These are phyloP conservation scores for Sitophilus oryzae DNA, from an alignment of 1,140 invertebrate species.

Conservation along the genomic window DNA sequence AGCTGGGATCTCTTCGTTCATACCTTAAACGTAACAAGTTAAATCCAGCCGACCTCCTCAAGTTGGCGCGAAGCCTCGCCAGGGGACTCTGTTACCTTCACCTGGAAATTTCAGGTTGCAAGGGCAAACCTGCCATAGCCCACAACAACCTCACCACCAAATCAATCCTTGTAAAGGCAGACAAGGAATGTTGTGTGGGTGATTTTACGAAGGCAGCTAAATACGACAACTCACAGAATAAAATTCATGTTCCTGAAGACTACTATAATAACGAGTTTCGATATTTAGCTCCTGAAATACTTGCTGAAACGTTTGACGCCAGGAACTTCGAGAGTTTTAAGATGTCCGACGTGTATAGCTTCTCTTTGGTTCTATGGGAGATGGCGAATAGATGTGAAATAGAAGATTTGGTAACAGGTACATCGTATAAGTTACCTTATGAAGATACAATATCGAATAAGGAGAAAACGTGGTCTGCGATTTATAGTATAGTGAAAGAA, in stretches of 20 bases:
- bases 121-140: slow-evolving; percentile 85
- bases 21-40: slow-evolving; percentile 71
- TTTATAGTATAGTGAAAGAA: slow-evolving; percentile 80
- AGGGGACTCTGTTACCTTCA: slow-evolving; percentile 82
- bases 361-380: slow-evolving; percentile 90
- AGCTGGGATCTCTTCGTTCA: slow-evolving; percentile 81
- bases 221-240: slow-evolving; percentile 71
- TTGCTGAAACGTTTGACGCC: slow-evolving; percentile 73
- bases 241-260: slow-evolving; percentile 75
- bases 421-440: slow-evolving; percentile 78
- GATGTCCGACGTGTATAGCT: slow-evolving; percentile 91
- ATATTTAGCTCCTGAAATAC: slow-evolving; percentile 89
- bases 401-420: slow-evolving; percentile 45
- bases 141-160: slow-evolving; percentile 94
- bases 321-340: slow-evolving; percentile 87
- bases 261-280: slow-evolving; percentile 66
- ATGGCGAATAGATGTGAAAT: slow-evolving; percentile 66
- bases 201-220: slow-evolving; percentile 92
- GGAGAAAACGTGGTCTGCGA: slow-evolving; percentile 74
- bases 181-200: slow-evolving; percentile 88
- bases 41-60: slow-evolving; percentile 56
- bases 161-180: slow-evolving; percentile 88
- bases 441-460: slow-evolving; percentile 67
- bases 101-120: slow-evolving; percentile 83
- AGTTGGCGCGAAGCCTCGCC: slow-evolving; percentile 67